Percentiles rank a stretch among this genome's conserved stretches.
phyloP scores from a whole-genome alignment of 2,113 vertebrate species.

The Symphodus melops region DNA sequence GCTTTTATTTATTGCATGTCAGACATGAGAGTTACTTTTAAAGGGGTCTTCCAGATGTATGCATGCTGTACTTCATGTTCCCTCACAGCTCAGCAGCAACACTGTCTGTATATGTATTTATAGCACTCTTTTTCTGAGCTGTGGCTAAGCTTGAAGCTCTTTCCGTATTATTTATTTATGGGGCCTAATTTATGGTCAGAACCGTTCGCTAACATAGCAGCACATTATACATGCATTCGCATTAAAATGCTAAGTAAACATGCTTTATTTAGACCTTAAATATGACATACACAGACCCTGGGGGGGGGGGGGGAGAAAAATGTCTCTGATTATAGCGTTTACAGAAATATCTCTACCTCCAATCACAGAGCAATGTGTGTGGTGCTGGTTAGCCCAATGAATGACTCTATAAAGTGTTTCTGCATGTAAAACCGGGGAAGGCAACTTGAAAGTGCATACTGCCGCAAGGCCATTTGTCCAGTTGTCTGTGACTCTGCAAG shows the following conservation, averaged over 20 bases:
- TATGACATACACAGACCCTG: background rate
- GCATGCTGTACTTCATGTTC: background rate
- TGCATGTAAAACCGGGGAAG: no score
- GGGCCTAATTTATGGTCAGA: constrained; percentile 19
- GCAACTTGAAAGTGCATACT: no score
- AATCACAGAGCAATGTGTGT: background rate
- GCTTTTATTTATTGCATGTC: no score
- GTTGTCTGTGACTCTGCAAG: no score
- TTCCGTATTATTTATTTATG: constrained; percentile 46
- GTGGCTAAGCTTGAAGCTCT: background rate
- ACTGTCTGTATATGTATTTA: background rate
- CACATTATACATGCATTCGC: constrained; percentile 1
- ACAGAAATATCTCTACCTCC: background rate
- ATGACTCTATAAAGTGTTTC: no score
- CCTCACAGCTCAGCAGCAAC: background rate
- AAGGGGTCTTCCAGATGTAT: no score
- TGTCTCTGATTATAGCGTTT: background rate
- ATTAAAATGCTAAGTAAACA: constrained; percentile 9
- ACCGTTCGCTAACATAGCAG: constrained; percentile 21
- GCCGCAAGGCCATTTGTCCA: no score
- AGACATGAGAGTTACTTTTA: no score
- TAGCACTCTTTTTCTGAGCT: constrained; percentile 5
- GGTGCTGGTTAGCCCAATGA: no score
- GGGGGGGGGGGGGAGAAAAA: background rate
- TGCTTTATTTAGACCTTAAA: background rate